phyloP scores from a whole-genome alignment of 64 coral and sea anemone species.

The Trachythela sp. region DNA sequence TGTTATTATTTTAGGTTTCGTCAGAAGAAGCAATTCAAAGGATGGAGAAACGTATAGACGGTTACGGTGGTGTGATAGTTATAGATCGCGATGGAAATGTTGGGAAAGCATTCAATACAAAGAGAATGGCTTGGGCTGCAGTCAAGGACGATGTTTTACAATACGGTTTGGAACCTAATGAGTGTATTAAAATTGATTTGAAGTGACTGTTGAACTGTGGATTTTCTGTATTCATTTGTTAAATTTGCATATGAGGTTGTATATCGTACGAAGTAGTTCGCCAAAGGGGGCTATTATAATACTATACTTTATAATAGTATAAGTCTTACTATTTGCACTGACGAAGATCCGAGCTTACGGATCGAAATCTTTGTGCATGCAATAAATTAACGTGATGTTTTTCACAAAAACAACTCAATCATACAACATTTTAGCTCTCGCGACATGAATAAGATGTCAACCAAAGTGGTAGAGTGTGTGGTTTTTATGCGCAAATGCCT shows the following conservation, averaged over 20 bases:
- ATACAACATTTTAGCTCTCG: no score
- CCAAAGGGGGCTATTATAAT: no score
- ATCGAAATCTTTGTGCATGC: no score
- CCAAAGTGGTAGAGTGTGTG: no score
- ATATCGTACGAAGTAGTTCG: not conserved
- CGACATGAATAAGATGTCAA: no score
- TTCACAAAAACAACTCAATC: no score
- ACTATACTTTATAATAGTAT: no score
- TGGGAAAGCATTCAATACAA: slow-evolving; percentile 67
- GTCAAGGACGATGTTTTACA: slow-evolving; percentile 54
- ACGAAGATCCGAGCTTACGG: no score
- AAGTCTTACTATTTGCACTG: no score
- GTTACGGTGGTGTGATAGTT: slow-evolving; percentile 82
- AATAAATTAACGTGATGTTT: no score
- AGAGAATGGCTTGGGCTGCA: slow-evolving; percentile 77
- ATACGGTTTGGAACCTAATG: slow-evolving; percentile 57
- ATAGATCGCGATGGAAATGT: slow-evolving; percentile 58
- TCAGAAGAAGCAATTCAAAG: slow-evolving; percentile 51
- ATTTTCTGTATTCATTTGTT: no score
- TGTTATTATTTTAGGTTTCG: slow-evolving; percentile 5
- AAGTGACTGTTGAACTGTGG: not conserved
- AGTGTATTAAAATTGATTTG: slow-evolving; percentile 10
- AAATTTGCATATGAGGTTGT: not conserved
- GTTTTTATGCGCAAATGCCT: no score
- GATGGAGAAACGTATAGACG: slow-evolving; percentile 57